A percentile compares a stretch with the other conserved stretches of the same genome.
Evolutionary conservation across 2,113 vertebrate species (phyloP).

Genomic region (Corydoras sp.): DNA sequence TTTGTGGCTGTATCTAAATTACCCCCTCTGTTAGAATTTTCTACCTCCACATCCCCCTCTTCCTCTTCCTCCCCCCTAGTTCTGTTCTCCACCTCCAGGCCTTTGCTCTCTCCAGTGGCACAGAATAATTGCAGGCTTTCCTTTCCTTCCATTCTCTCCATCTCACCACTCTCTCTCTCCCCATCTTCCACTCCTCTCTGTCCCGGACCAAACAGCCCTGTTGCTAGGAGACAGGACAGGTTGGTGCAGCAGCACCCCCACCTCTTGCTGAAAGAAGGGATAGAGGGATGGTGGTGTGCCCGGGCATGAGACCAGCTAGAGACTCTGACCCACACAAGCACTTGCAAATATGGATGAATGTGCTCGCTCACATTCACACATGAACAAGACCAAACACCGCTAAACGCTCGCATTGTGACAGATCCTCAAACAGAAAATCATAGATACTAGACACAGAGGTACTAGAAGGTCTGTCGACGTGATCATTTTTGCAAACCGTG

Average conservation of each 20-base stretch:
- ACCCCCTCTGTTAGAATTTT: slow-evolving; percentile 24
- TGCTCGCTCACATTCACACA: neutral
- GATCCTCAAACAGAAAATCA: slow-evolving; percentile 9
- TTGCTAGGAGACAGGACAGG: slow-evolving; percentile 64
- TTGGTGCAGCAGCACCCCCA: slow-evolving; percentile 51
- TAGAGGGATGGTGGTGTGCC: slow-evolving; percentile 35
- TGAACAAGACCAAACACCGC: neutral
- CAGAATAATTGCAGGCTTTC: slow-evolving; percentile 48
- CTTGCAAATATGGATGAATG: slow-evolving; percentile 17
- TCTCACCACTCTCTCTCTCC: slow-evolving; percentile 30
- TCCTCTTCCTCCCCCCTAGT: slow-evolving; percentile 19
- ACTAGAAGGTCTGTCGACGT: too few species aligned
- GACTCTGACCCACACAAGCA: slow-evolving; percentile 23
- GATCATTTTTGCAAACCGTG: slow-evolving; percentile 1
- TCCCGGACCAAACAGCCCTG: slow-evolving; percentile 56
- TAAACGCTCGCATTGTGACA: neutral
- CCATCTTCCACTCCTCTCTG: slow-evolving; percentile 41
- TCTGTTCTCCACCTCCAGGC: slow-evolving; percentile 35
- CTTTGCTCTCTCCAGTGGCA: slow-evolving; percentile 43
- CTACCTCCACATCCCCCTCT: slow-evolving; percentile 20
- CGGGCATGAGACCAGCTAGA: slow-evolving; percentile 31
- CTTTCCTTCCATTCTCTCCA: slow-evolving; percentile 38
- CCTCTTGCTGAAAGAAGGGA: slow-evolving; percentile 30
- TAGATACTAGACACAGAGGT: too few species aligned
- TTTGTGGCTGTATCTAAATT: slow-evolving; percentile 13